phyloP scores from a whole-genome alignment of 2,888 invertebrate genomes.

The Campaea margaritaria region DNA sequence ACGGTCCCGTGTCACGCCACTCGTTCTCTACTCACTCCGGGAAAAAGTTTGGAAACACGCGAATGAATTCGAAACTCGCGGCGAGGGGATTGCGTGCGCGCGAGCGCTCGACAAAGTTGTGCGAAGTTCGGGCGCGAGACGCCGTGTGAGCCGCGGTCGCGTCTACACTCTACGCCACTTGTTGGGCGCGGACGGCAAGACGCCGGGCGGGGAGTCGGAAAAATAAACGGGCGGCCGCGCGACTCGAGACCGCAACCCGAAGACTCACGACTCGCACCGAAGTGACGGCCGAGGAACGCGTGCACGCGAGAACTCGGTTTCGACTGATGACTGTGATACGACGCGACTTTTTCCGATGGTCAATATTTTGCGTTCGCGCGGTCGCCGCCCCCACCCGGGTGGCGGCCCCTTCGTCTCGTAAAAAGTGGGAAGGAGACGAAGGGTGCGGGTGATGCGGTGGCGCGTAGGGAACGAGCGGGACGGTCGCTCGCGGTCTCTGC shows the following conservation, averaged over 20 bases:
- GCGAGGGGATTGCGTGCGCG: conserved; percentile 65
- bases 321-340: conserved; percentile 86
- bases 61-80: conserved; percentile 58
- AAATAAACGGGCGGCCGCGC: conserved; percentile 71
- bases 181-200: conserved; percentile 78
- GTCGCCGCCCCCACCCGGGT: conserved; percentile 82
- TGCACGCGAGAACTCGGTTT: conserved; percentile 81
- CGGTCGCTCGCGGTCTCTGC: conserved; percentile 81
- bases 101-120: conserved; percentile 75
- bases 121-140: conserved; percentile 78
- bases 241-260: conserved; percentile 80
- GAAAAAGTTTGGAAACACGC: conserved; percentile 74
- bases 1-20: conserved; percentile 73
- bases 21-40: conserved; percentile 64
- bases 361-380: conserved; percentile 86
- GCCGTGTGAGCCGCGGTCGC: conserved; percentile 69
- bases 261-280: conserved; percentile 82
- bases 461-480: conserved; percentile 81
- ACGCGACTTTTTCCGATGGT: conserved; percentile 86
- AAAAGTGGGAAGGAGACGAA: conserved; percentile 86
- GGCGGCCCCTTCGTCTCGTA: conserved; percentile 85
- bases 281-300: conserved; percentile 77
- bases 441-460: conserved; percentile 76
- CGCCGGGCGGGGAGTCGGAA: conserved; percentile 79
- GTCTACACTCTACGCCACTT: conserved; percentile 76